These are phyloP conservation scores for Oligia strigilis DNA, from an alignment of 2,888 invertebrate genomes.

Conservation along the genomic window DNA sequence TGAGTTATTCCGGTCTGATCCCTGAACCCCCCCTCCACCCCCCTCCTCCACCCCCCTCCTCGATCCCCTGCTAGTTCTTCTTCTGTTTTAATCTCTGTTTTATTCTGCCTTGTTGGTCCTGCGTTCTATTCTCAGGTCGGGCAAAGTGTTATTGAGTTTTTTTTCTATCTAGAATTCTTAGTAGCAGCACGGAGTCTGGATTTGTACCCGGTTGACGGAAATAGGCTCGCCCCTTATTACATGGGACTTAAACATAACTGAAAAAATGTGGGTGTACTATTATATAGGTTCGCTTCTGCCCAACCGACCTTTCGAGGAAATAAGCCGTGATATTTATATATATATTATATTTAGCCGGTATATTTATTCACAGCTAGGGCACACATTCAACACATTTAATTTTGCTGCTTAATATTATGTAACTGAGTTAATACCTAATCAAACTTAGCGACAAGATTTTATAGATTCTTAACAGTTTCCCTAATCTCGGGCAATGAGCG, in stretches of 20 bases:
- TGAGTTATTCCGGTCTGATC: no score
- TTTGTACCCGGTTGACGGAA: not conserved
- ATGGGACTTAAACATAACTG: not conserved
- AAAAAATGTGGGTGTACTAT: not conserved
- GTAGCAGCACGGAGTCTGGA: not conserved
- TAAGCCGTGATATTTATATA: not conserved
- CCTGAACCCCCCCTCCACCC: no score
- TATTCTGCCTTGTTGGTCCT: not conserved
- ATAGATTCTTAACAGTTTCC: not conserved
- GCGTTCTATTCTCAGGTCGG: not conserved
- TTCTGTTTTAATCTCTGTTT: no score
- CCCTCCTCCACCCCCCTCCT: no score
- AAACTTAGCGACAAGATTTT: slow-evolving; percentile 3
- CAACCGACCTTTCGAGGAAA: not conserved
- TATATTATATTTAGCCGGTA: no score
- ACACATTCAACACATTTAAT: not conserved
- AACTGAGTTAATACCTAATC: not conserved
- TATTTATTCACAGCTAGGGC: not conserved
- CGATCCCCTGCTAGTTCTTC: no score
- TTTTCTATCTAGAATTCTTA: not conserved
- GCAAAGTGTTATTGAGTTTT: not conserved
- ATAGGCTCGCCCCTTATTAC: not conserved
- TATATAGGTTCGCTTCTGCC: not conserved
- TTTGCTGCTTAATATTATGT: not conserved
- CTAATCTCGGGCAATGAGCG: slow-evolving; percentile 15